Conservation (phyloP, 2,888 invertebrate species). For the Drosophila nr. perissopoda region DNA sequence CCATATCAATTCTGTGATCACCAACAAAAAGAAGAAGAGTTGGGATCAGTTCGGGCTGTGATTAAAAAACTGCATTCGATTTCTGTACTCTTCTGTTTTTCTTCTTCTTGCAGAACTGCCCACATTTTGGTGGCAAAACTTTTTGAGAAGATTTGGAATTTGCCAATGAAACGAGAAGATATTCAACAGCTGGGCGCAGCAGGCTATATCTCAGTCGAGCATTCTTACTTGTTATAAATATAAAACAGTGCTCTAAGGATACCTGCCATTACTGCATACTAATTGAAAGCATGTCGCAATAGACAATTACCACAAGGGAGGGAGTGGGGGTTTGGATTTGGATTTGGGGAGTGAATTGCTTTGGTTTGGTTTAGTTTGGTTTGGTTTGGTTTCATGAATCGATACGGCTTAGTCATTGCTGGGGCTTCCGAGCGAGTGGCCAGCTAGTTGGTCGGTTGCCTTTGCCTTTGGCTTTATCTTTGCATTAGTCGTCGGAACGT, state of each 20-base stretch:
- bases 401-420: slow-evolving; percentile 34
- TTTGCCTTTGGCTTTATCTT: background rate
- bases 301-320: slow-evolving; percentile 17
- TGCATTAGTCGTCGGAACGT: slow-evolving; percentile 29
- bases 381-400: slow-evolving; percentile 8
- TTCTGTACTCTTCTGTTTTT: no score
- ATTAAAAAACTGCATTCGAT: no score
- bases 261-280: background rate
- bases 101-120: no score
- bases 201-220: no score
- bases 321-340: background rate
- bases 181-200: no score
- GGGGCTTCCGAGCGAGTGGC: slow-evolving; percentile 3
- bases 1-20: no score
- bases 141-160: no score
- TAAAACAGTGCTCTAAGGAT: slow-evolving; percentile 1
- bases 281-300: slow-evolving; percentile 3
- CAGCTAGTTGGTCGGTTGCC: background rate
- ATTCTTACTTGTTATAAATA: background rate
- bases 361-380: background rate
- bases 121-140: no score
- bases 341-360: background rate
- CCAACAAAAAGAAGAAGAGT: no score
- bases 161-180: no score
- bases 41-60: no score